A percentile compares a stretch with the other conserved stretches of the same genome.
phyloP scores from a whole-genome alignment of 2,113 vertebrate species.

The Paracanthobrama guichenoti region DNA sequence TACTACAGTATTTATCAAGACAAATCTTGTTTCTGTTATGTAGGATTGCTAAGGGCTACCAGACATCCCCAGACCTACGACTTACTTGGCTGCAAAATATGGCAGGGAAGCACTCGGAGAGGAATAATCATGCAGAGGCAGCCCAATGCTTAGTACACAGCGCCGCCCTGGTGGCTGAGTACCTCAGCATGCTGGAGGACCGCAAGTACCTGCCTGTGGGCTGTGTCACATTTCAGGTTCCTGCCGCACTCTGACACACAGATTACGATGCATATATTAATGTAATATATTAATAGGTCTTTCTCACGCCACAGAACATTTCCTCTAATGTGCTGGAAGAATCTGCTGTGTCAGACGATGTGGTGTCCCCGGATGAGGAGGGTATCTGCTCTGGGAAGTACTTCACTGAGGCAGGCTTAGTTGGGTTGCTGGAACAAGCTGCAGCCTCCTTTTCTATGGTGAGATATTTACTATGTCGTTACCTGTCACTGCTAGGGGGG shows the following conservation, averaged over 20 bases:
- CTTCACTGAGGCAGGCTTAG: constrained; percentile 95
- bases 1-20: neutral
- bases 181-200: constrained; percentile 98
- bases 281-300: neutral
- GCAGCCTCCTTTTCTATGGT: constrained; percentile 98
- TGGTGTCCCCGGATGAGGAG: constrained; percentile 97
- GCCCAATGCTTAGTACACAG: constrained; percentile 98
- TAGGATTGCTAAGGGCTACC: constrained; percentile 98
- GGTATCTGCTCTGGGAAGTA: constrained; percentile 99
- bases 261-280: neutral
- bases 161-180: constrained; percentile 96
- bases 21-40: neutral
- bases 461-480: constrained; percentile 61
- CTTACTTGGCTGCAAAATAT: constrained; percentile 99
- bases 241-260: neutral
- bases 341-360: constrained; percentile 96
- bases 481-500: too few species aligned
- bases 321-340: constrained; percentile 98
- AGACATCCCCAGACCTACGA: constrained; percentile 94
- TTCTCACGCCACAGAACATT: constrained; percentile 81
- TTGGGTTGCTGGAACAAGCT: constrained; percentile 95
- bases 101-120: constrained; percentile 96
- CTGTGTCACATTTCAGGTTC: constrained; percentile 96
- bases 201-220: constrained; percentile 98
- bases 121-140: constrained; percentile 93